Evolutionary conservation across 2,888 invertebrate species (phyloP).

Genomic region (Carpatolechia fugitivella): DNA sequence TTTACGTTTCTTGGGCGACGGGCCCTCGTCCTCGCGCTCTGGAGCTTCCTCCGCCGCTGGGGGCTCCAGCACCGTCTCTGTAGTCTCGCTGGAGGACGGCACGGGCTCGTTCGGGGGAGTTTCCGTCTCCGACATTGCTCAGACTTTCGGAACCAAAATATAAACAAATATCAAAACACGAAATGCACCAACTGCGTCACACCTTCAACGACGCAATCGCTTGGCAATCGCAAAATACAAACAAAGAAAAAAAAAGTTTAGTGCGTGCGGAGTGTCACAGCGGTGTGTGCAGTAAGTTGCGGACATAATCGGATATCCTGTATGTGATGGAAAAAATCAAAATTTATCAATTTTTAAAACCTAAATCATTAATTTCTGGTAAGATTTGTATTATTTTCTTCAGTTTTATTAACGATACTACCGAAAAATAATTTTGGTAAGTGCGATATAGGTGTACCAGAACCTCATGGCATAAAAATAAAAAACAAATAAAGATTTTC

Average conservation of each 20-base stretch:
- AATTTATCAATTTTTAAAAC: too few species aligned
- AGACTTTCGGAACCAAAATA: conserved; percentile 20
- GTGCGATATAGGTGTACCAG: too few species aligned
- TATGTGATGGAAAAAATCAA: too few species aligned
- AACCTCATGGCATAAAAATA: too few species aligned
- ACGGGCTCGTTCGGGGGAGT: conserved; percentile 55
- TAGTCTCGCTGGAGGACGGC: conserved; percentile 54
- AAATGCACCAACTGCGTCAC: conserved; percentile 5
- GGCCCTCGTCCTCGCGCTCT: conserved; percentile 57
- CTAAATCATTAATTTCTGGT: too few species aligned
- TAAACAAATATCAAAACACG: conserved; percentile 29
- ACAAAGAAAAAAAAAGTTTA: conserved; percentile 10
- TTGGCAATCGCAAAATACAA: background rate
- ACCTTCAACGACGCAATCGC: background rate
- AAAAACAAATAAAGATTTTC: too few species aligned
- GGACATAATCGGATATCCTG: background rate
- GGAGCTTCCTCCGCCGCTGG: conserved; percentile 33
- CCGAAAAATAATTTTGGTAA: too few species aligned
- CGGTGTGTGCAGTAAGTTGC: too few species aligned
- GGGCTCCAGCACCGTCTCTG: conserved; percentile 18
- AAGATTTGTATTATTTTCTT: too few species aligned
- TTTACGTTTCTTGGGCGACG: conserved; percentile 78
- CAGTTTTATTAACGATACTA: too few species aligned
- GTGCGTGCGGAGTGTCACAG: background rate
- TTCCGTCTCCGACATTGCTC: conserved; percentile 69